Conservation (phyloP, 2,113 vertebrate genomes). For the Zeus faber region DNA sequence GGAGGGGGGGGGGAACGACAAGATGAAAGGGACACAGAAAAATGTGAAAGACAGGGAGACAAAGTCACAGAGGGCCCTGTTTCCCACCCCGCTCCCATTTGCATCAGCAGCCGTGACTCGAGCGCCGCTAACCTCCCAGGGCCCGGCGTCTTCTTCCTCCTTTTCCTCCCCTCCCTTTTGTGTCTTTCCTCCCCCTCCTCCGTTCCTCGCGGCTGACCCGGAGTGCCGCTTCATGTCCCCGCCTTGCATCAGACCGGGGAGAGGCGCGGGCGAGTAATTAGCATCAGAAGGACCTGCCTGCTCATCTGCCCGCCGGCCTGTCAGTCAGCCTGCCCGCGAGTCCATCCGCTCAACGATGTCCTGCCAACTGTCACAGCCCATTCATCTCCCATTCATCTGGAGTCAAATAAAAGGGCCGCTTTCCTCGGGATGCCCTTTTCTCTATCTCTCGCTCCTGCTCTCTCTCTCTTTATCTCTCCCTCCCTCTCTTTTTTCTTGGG, state of each 20-base stretch:
- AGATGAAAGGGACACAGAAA: not conserved
- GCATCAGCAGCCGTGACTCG: slow-evolving; percentile 59
- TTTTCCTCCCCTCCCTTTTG: not conserved
- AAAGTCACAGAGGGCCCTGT: not conserved
- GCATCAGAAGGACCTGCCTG: slow-evolving; percentile 58
- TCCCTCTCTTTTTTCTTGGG: slow-evolving; percentile 39
- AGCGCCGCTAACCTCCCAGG: slow-evolving; percentile 36
- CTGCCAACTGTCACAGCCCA: slow-evolving; percentile 57
- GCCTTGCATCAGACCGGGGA: slow-evolving; percentile 49
- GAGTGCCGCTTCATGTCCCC: slow-evolving; percentile 41
- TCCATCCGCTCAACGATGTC: slow-evolving; percentile 31
- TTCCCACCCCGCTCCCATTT: slow-evolving; percentile 30
- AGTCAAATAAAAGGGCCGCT: slow-evolving; percentile 49
- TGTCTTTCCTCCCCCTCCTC: not conserved
- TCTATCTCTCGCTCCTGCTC: slow-evolving; percentile 48
- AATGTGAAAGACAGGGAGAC: not conserved
- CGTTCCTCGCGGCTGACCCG: slow-evolving; percentile 31
- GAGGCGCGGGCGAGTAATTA: slow-evolving; percentile 58
- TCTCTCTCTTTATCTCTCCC: too few relatives aligned
- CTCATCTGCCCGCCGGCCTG: slow-evolving; percentile 50
- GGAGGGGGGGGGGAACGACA: not conserved
- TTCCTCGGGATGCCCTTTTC: slow-evolving; percentile 57
- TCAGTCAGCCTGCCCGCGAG: not conserved
- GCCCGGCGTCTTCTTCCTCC: slow-evolving; percentile 17
- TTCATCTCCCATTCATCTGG: slow-evolving; percentile 66